phyloP scores from a whole-genome alignment of 1,140 invertebrate genomes.

The Paraescarpia echinospica region DNA sequence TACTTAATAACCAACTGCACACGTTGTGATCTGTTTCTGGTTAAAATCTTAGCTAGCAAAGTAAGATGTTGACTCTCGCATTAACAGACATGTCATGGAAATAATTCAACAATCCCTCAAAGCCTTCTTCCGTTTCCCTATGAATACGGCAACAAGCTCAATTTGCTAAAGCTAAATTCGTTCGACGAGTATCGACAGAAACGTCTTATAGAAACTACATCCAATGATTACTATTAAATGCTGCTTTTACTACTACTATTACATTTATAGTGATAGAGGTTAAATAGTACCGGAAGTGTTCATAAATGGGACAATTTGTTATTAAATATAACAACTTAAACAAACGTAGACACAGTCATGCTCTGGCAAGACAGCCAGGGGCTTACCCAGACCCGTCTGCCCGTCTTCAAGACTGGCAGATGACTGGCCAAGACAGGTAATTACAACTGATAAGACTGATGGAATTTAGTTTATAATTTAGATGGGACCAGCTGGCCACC shows the following conservation, averaged over 20 bases:
- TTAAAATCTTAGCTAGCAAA: neutral
- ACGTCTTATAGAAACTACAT: neutral
- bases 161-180: neutral
- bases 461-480: no score
- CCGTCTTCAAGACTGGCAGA: no score
- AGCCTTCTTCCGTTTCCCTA: neutral
- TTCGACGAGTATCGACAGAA: neutral
- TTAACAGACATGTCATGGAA: neutral
- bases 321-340: no score
- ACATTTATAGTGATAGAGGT: no score
- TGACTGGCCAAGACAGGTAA: no score
- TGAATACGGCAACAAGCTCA: neutral
- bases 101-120: neutral
- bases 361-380: no score
- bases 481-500: no score
- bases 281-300: no score
- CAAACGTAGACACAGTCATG: no score
- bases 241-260: neutral
- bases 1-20: neutral
- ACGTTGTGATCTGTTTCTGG: neutral
- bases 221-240: neutral
- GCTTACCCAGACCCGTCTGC: no score
- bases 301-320: no score
- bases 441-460: no score
- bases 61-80: neutral